These are phyloP conservation scores for Nemotelus pantherinus DNA, from an alignment of 2,888 invertebrate genomes.

Conservation along the genomic window DNA sequence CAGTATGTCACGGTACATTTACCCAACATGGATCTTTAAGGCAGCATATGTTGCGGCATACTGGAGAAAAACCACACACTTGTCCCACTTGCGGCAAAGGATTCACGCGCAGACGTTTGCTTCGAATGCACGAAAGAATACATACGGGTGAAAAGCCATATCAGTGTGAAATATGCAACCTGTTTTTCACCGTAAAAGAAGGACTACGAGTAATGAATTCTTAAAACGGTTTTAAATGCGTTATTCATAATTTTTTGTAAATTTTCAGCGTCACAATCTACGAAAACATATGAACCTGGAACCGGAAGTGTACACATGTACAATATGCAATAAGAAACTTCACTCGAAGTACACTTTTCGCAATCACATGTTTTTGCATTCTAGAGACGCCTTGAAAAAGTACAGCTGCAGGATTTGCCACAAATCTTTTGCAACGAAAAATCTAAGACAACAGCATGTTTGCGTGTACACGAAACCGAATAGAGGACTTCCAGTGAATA, in stretches of 20 bases:
- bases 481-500: too few relatives aligned
- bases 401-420: background rate
- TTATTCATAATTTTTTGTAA: background rate
- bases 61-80: slow-evolving; percentile 45
- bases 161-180: slow-evolving; percentile 40
- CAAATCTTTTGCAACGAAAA: background rate
- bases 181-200: slow-evolving; percentile 39
- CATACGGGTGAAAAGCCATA: slow-evolving; percentile 45
- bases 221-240: background rate
- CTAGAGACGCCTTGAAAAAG: background rate
- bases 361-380: slow-evolving; percentile 19
- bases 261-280: slow-evolving; percentile 29
- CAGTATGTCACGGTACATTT: slow-evolving; percentile 43
- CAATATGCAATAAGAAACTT: slow-evolving; percentile 26
- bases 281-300: background rate
- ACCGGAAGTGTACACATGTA: background rate
- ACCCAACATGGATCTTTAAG: slow-evolving; percentile 45
- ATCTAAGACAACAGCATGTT: too few relatives aligned
- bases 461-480: background rate
- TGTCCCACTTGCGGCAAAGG: slow-evolving; percentile 43
- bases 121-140: slow-evolving; percentile 38
- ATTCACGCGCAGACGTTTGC: slow-evolving; percentile 41
- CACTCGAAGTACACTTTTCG: slow-evolving; percentile 28
- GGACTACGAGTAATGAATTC: slow-evolving; percentile 25
- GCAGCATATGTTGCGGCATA: slow-evolving; percentile 47